A percentile compares a stretch with the other conserved stretches of the same genome.
These are phyloP conservation scores for Puntigrus tetrazona DNA, from an alignment of 2,113 vertebrate species.

Conservation along the genomic window DNA sequence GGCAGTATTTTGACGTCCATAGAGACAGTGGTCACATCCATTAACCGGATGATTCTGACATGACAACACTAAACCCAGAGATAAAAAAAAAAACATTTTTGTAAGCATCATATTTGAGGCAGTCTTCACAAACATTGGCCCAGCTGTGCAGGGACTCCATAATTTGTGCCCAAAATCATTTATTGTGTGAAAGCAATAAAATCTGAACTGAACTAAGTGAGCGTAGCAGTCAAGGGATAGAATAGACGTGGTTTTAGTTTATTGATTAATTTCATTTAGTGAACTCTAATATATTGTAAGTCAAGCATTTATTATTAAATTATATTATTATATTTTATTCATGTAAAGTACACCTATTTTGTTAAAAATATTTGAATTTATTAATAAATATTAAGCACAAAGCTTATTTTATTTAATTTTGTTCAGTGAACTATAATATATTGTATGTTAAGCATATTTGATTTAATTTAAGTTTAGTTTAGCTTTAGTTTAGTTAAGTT, in stretches of 20 bases:
- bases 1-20: not conserved
- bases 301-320: no score
- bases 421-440: not conserved
- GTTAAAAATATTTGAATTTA: no score
- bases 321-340: no score
- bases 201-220: not conserved
- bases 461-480: no score
- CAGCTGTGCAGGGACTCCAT: not conserved
- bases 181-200: not conserved
- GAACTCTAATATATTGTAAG: not conserved
- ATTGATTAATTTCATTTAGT: not conserved
- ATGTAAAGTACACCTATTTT: no score
- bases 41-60: not conserved
- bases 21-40: not conserved
- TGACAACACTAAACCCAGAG: not conserved
- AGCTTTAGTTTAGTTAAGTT: not conserved
- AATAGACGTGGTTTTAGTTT: not conserved
- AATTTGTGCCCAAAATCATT: not conserved
- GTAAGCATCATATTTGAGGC: not conserved
- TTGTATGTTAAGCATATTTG: no score
- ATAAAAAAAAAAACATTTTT: not conserved
- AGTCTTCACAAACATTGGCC: not conserved
- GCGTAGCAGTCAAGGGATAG: not conserved
- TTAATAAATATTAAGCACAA: no score
- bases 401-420: not conserved